Evolutionary conservation across 2,888 invertebrate species (phyloP), one percentile per base, ranked within the genome.

Genomic region (Teleogryllus oceanicus): DNA sequence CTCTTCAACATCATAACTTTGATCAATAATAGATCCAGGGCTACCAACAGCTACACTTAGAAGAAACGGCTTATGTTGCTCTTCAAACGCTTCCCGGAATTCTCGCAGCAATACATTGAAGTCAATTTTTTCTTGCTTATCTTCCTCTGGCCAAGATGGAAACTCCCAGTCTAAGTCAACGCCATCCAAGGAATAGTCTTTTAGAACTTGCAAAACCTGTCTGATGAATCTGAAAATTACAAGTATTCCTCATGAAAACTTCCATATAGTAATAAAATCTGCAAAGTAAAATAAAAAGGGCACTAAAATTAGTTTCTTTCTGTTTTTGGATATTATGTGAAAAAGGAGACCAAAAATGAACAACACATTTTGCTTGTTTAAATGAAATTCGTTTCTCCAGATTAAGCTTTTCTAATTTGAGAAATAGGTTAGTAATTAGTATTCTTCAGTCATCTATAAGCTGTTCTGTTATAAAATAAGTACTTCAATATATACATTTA

Each of bases 161-260:
- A 96, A 96, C 85, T 96, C 96, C 95, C 95, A 96, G 85, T 96
- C 96, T 50, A 95, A 87, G 87, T 96, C 94, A 1, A 94, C 86
- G 11, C 94, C 94, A 86, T 94, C 93, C 50, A 93, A 86, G 74
- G 88, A 88, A 82, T 90, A 89, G 49, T 87, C 87, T 81, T 88
- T 88, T 50, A 92, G 87, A 75, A 90, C 86, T 81, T 88, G 85
- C 83, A 90, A 84, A 24, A 89, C 87, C 11, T 90, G 89, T 82
- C 85, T 85, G 76, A 91, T 90, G 84, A 91, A 91, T 81, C 90
- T 90, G 83, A 81, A 85, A 85, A 74, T 37, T 18, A 50, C 77
- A 78, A 21, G 49, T 20, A 75, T 11, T n/a, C 74, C 11, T 74
- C 5, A 37, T 37, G 37, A 37, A 37, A 5, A 8, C 37, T 37